Evolutionary conservation across 1,140 invertebrate species (phyloP), one percentile per base, ranked within the genome.

Genomic region (Scaptomyza graminum): DNA sequence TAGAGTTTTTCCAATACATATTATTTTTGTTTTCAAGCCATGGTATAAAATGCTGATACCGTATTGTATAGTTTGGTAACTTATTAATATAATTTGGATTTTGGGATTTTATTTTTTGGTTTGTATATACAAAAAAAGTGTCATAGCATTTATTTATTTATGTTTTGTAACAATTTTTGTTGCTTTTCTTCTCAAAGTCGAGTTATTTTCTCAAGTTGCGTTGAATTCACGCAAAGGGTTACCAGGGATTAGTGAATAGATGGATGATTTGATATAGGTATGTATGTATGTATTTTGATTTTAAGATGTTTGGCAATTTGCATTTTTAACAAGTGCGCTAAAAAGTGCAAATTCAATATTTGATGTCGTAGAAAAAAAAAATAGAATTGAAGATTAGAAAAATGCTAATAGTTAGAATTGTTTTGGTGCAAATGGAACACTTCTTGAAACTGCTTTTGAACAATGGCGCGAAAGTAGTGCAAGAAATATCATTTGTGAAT

Each of bases 311-410:
- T 49, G 56, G 65, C 63, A 87, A 88, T 88, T 84, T 91, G 90
- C 90, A 91, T 90, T 91, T 88, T 90, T 91, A 91, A 91, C 90
- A 87, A 90, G 90, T 91, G 90, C 90, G 82, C 90, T 91, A 88
- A 91, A 91, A 90, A 91, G 90, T 91, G 77, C 90, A 84, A 91
- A 90, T 78, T 71, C 52, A 59, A 44, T 6, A 37, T 47, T 56
- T 51, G 54, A 47, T 47, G 49, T 25, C 16, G 4, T 22, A 22
- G 18, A 22, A 22, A 22, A 22, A 22, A 22, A 22, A 3, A 22
- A 22, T 22, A 41, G 37, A 51, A 39, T 12, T 55, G 34, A 18
- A 39, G 39, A 37, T 44, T 34, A 25, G 49, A 12, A 54, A 12
- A 4, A 39, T 31, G 34, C 2, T 39, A 16, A 34, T 49, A 37